Percentiles rank a stretch among this genome's conserved stretches.
These are phyloP conservation scores for Spheniscus mendiculus DNA, from an alignment of 2,113 vertebrate genomes.

Conservation along the genomic window DNA sequence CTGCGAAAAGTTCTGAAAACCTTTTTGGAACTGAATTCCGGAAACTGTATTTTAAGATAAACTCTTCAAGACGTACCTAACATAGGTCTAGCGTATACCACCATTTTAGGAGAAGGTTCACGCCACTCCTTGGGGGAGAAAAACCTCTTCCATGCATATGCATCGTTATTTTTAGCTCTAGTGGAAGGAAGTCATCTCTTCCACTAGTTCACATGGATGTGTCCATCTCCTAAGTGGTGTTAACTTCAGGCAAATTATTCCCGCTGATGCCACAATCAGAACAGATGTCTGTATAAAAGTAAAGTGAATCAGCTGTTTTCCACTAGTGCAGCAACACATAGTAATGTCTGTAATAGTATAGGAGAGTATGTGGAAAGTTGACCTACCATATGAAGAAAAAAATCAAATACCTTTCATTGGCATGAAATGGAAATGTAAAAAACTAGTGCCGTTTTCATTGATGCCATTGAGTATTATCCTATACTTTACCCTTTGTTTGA, in stretches of 20 bases:
- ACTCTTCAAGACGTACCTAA: not conserved
- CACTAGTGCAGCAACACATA: not conserved
- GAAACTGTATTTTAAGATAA: not conserved
- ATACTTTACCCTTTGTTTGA: not conserved
- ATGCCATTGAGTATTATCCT: not conserved
- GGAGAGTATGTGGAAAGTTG: not conserved
- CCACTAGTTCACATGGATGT: not conserved
- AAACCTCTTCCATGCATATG: not conserved
- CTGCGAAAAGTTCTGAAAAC: conserved; percentile 61
- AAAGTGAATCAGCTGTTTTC: not conserved
- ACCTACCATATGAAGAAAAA: not conserved
- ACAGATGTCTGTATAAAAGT: not conserved
- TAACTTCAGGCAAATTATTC: not conserved
- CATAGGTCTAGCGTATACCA: not conserved
- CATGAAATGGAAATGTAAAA: not conserved
- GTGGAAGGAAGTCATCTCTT: not conserved
- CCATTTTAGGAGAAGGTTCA: not conserved
- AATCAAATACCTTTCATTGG: not conserved
- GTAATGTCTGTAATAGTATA: not conserved
- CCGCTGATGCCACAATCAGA: not conserved
- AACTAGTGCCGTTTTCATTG: not conserved
- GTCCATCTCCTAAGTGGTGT: not conserved
- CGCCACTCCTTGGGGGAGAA: not conserved
- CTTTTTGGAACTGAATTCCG: not conserved
- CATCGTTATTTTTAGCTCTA: not conserved